Conservation (phyloP, 2,113 vertebrate genomes). For the Tichodroma muraria region DNA sequence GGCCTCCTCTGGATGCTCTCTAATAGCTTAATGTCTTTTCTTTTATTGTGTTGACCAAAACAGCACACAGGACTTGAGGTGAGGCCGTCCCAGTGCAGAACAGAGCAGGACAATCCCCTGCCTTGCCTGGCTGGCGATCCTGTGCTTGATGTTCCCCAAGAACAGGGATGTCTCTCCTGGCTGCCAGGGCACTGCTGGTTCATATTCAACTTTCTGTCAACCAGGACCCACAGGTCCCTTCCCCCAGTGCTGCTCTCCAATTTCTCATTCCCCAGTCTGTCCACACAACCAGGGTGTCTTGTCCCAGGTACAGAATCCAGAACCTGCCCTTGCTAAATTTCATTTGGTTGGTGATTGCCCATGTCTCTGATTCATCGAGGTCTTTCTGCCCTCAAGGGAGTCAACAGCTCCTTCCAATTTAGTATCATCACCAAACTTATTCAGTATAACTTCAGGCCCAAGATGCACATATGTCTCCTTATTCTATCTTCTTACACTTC, state of each 20-base stretch:
- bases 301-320: neutral
- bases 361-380: neutral
- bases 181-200: neutral
- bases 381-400: neutral
- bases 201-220: rapidly evolving
- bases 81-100: rapidly evolving
- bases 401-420: neutral
- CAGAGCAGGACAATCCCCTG: neutral
- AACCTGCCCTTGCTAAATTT: neutral
- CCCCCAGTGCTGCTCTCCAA: neutral
- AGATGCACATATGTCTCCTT: neutral
- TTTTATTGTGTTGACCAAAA: neutral
- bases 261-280: neutral
- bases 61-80: rapidly evolving
- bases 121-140: rapidly evolving
- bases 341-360: neutral
- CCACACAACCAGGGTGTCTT: neutral
- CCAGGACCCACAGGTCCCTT: neutral
- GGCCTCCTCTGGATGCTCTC: neutral
- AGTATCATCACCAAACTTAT: neutral
- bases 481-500: neutral
- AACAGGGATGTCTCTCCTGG: neutral
- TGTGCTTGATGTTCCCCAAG: neutral
- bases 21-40: neutral
- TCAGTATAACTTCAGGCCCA: neutral